Conservation (phyloP, 2,113 vertebrate species). For the Lethenteron camtschaticum region DNA sequence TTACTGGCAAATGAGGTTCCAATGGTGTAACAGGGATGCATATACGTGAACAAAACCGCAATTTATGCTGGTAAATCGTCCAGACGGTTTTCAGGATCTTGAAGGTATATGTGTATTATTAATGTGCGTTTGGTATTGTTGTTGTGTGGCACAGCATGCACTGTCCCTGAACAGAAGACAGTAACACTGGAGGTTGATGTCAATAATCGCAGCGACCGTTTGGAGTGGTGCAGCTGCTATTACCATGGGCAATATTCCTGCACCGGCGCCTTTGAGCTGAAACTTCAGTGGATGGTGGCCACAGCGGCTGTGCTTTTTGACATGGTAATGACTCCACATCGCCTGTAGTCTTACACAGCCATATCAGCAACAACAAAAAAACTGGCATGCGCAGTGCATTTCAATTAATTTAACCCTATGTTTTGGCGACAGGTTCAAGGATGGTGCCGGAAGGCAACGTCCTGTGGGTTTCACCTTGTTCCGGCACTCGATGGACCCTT, state of each 20-base stretch:
- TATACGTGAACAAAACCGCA: too few species aligned
- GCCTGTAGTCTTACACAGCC: too few species aligned
- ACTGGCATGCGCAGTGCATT: too few species aligned
- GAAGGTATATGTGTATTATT: too few species aligned
- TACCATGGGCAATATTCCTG: slow-evolving; percentile 89
- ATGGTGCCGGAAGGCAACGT: slow-evolving; percentile 88
- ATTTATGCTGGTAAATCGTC: too few species aligned
- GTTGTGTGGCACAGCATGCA: slow-evolving; percentile 17
- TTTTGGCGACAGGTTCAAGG: slow-evolving; percentile 49
- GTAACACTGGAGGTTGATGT: slow-evolving; percentile 79
- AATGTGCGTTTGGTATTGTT: too few species aligned
- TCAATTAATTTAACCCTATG: too few species aligned
- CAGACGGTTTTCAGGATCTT: too few species aligned
- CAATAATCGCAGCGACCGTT: slow-evolving; percentile 70
- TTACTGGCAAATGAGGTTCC: too few species aligned
- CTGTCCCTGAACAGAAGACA: slow-evolving; percentile 75
- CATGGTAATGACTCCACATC: slow-evolving; percentile 39
- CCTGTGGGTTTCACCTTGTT: slow-evolving; percentile 74
- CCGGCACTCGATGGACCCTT: slow-evolving; percentile 87
- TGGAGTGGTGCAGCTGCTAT: slow-evolving; percentile 93
- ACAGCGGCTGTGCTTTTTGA: slow-evolving; percentile 85
- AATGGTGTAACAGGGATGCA: too few species aligned
- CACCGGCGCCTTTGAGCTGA: slow-evolving; percentile 70
- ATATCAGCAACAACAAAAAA: too few species aligned
- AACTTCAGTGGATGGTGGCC: slow-evolving; percentile 94